Base-by-base conservation (phyloP, 2,888 invertebrate genomes). In the Acleris sparsana region DNA sequence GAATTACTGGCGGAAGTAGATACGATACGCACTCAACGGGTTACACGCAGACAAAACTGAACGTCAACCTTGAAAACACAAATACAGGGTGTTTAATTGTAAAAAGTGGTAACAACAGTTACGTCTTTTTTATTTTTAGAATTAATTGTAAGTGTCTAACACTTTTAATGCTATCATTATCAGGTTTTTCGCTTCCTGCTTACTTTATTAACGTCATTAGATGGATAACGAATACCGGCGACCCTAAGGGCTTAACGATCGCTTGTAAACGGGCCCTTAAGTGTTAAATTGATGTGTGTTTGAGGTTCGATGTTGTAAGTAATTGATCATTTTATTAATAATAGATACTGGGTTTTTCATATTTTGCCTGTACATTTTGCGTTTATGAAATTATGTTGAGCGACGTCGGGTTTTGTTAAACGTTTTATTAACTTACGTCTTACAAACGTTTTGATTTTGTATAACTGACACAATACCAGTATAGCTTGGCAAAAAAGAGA, bases 131-230 rank as follows among this genome's bases (percentile, higher is more conserved):
- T 56, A 66, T 77, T 79, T 76, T 79, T 78, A 78, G 78, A 77
- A 79, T 77, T 73, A 69, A 78, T 76, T 71, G 72, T 75, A 77
- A 77, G 76, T 71, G 77, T 80, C 79, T 81, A 82, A 82, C 80
- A 81, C 80, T 79, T 74, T 73, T 69, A 79, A 76, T 76, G 74
- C 72, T 73, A 75, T 80, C 78, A 72, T 78, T n/a, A 77, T 80
- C 73, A 75, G 69, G 65, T 72, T 73, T 75, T 77, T 60, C 64
- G 62, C 70, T 69, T 75, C 76, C 73, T 75, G 74, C 77, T 71
- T 73, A 69, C 75, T 79, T 78, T 78, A 78, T 77, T 76, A 73
- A 63, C 61, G 63, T 72, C 71, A 72, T 71, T 71, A 73, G 66
- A 56, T 60, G 63, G 56, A 63, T 63, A 62, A 79, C 72, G 75